Conservation (phyloP, 2,113 vertebrate genomes). For the Notothenia rossii region DNA sequence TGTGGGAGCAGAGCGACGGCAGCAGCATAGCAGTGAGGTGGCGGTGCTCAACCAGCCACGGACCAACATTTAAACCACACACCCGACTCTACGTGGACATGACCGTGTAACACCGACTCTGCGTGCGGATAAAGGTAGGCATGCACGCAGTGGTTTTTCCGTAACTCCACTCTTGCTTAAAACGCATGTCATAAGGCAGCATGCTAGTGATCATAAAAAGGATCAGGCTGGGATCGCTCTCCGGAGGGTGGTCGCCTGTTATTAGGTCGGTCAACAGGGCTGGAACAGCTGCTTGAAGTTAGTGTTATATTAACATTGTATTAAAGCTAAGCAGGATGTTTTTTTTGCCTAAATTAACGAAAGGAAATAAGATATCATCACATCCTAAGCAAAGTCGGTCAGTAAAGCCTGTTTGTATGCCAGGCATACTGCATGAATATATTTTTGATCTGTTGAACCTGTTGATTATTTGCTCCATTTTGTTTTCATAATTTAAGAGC, state of each 20-base stretch:
- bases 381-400: not conserved
- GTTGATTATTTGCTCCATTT: not conserved
- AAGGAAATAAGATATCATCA: not conserved
- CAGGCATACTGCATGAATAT: not conserved
- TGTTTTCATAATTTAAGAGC: not conserved
- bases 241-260: constrained; percentile 7
- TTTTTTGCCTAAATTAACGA: not conserved
- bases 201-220: not conserved
- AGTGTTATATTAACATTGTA: not conserved
- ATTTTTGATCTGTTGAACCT: too few relatives aligned
- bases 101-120: constrained; percentile 1
- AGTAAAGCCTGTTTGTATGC: not conserved
- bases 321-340: not conserved
- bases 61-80: not conserved
- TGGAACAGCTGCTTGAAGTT: constrained; percentile 29
- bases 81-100: constrained; percentile 8
- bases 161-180: not conserved
- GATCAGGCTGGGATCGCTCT: not conserved
- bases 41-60: not conserved
- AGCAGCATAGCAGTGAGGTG: not conserved
- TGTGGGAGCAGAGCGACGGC: constrained; percentile 26
- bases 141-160: not conserved
- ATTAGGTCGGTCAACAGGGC: not conserved
- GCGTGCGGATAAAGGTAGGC: constrained; percentile 48
- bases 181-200: not conserved